Percentiles rank a stretch among this genome's conserved stretches.
Conservation (phyloP, 2,888 invertebrate species). For the Julus scanicus region DNA sequence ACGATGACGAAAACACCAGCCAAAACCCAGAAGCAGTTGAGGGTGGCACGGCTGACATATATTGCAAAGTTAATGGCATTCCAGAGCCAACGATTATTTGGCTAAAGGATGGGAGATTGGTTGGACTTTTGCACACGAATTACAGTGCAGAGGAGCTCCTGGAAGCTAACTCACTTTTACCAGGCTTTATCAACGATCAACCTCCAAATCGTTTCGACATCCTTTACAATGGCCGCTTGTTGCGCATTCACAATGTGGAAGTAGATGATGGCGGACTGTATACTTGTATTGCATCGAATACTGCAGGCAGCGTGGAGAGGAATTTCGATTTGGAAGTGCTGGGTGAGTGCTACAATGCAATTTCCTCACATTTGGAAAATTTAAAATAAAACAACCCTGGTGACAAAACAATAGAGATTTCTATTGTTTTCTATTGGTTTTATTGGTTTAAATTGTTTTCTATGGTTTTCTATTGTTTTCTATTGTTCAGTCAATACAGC, state of each 20-base stretch:
- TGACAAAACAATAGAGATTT: too few species aligned
- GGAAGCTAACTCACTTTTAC: background rate
- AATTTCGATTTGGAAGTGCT: conserved; percentile 51
- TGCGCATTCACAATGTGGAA: conserved; percentile 61
- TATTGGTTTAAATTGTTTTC: too few species aligned
- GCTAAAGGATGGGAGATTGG: conserved; percentile 66
- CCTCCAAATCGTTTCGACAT: conserved; percentile 20
- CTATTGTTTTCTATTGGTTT: too few species aligned
- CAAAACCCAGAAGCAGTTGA: background rate
- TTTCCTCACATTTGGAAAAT: background rate
- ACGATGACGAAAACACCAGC: background rate
- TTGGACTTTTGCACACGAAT: background rate
- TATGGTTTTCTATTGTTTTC: too few species aligned
- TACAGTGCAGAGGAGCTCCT: background rate
- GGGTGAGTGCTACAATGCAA: background rate
- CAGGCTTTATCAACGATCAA: background rate
- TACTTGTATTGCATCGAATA: conserved; percentile 68
- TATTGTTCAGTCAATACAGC: too few species aligned
- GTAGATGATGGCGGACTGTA: conserved; percentile 66
- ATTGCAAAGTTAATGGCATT: conserved; percentile 59
- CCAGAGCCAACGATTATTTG: conserved; percentile 66
- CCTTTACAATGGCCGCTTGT: conserved; percentile 36
- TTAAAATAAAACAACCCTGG: background rate
- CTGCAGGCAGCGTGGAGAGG: conserved; percentile 63
- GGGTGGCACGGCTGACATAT: conserved; percentile 49